Conservation (phyloP, 2,888 invertebrate species). For the Cacoxenus indagator region DNA sequence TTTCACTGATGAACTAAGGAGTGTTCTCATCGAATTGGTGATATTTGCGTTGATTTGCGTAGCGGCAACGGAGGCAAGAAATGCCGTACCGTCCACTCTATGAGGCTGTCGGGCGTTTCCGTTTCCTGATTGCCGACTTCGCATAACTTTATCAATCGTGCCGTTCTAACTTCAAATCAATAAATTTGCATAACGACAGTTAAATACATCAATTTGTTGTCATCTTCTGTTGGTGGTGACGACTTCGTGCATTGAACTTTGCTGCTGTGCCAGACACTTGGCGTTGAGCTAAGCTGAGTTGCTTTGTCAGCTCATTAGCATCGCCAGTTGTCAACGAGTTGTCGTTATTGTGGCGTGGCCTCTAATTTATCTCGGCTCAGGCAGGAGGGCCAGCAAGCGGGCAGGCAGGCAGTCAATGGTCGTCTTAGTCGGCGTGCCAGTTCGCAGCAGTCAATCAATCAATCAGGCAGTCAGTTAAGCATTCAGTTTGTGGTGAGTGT, state of each 20-base stretch:
- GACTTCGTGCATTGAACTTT: background rate
- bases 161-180: too few species aligned
- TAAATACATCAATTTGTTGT: background rate
- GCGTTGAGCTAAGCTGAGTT: background rate
- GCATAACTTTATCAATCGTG: too few species aligned
- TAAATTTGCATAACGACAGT: background rate
- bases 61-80: too few species aligned
- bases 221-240: background rate
- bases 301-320: constrained; percentile 5
- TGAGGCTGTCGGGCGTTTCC: too few species aligned
- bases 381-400: background rate
- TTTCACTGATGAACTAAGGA: constrained; percentile 72
- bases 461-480: background rate
- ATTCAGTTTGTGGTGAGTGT: background rate
- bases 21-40: constrained; percentile 78
- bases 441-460: constrained; percentile 8
- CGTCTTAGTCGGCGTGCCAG: background rate
- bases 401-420: too few species aligned
- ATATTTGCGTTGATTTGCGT: constrained; percentile 78
- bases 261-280: background rate
- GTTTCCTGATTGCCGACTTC: too few species aligned
- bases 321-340: background rate
- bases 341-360: background rate
- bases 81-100: too few species aligned
- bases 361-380: background rate